A percentile compares a stretch with the other conserved stretches of the same genome.
Conservation (phyloP, 35 echinoderm and acorn worm genomes). For the Lytechinus variegatus region DNA sequence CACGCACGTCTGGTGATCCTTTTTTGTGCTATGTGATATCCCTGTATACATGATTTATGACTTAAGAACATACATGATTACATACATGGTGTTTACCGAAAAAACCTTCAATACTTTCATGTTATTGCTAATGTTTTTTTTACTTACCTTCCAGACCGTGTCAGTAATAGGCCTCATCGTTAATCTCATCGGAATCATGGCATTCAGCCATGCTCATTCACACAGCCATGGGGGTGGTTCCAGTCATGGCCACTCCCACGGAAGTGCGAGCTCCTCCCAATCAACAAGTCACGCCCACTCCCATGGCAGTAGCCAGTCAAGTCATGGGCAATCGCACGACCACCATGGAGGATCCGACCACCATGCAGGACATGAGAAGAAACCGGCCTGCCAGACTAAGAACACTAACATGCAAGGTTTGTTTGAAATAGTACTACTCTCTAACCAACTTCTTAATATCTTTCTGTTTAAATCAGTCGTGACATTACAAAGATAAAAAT, state of each 20-base stretch:
- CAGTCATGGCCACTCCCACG: conserved; percentile 67
- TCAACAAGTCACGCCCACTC: conserved; percentile 31
- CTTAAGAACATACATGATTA: too few relatives aligned
- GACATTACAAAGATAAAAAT: too few relatives aligned
- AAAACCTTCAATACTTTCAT: too few relatives aligned
- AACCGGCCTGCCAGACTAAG: conserved; percentile 30
- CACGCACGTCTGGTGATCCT: too few relatives aligned
- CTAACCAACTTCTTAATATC: too few relatives aligned
- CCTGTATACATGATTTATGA: too few relatives aligned
- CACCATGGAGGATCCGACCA: conserved; percentile 27
- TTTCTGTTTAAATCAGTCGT: too few relatives aligned
- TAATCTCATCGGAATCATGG: conserved; percentile 93
- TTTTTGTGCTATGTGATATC: too few relatives aligned
- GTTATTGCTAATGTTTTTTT: too few relatives aligned
- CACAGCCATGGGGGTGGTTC: conserved; percentile 73
- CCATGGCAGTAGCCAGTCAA: conserved; percentile 38
- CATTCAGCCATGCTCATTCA: conserved; percentile 79
- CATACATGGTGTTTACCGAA: too few relatives aligned
- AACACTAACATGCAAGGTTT: conserved; percentile 93
- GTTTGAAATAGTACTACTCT: neutral
- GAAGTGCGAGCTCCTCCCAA: conserved; percentile 10
- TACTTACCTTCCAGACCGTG: conserved; percentile 72
- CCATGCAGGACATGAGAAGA: conserved; percentile 20
- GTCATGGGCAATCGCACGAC: conserved; percentile 50
- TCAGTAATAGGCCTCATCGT: conserved; percentile 87